Percentiles rank a stretch among this genome's conserved stretches.
Evolutionary conservation across 1,140 invertebrate species (phyloP).

Genomic region (Pseudomyrmex flavicornis): DNA sequence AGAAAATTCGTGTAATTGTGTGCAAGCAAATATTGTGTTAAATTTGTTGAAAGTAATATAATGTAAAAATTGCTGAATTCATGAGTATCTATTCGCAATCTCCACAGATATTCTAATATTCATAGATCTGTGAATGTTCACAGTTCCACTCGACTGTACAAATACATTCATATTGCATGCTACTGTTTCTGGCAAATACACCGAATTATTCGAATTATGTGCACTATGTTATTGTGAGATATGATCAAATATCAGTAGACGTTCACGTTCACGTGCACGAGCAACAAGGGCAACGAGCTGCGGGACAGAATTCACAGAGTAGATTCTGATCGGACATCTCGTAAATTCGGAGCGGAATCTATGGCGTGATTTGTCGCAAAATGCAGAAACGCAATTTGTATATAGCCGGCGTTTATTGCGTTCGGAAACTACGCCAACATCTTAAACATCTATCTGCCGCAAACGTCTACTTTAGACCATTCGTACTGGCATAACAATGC

Average conservation of each 20-base stretch:
- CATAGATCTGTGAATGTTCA: neutral
- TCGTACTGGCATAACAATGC: conserved; percentile 42
- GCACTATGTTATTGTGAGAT: conserved; percentile 45
- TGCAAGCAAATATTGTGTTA: neutral
- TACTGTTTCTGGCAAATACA: conserved; percentile 46
- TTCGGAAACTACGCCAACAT: neutral
- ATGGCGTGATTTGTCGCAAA: conserved; percentile 26
- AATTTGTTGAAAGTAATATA: neutral
- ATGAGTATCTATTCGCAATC: neutral
- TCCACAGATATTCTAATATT: conserved; percentile 10
- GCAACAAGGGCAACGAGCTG: conserved; percentile 8
- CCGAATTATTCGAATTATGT: conserved; percentile 38
- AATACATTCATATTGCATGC: neutral
- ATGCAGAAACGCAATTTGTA: conserved; percentile 29
- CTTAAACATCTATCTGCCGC: conserved; percentile 6
- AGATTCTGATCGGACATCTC: conserved; percentile 50
- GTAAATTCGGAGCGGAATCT: conserved; percentile 48
- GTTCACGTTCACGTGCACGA: neutral
- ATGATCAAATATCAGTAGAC: conserved; percentile 47
- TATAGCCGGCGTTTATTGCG: conserved; percentile 21
- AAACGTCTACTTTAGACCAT: neutral
- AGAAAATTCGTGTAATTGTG: no score
- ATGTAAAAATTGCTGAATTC: neutral
- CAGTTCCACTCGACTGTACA: neutral
- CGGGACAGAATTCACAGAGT: conserved; percentile 6